Evolutionary conservation across 2,113 vertebrate species (phyloP).

Genomic region (Mobula hypostoma): DNA sequence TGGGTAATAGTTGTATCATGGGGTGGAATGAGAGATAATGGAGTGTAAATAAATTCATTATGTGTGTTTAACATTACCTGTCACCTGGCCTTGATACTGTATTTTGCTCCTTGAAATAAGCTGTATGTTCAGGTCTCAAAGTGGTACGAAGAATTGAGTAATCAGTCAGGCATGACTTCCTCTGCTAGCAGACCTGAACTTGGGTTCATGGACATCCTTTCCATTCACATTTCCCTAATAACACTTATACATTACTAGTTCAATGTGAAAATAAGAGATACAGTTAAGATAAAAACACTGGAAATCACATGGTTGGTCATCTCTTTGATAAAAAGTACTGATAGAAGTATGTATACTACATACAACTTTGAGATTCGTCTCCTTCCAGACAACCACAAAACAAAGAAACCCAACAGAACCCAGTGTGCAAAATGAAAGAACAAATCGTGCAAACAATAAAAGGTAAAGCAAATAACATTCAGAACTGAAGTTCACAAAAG

Average conservation of each 20-base stretch:
- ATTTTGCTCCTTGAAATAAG: neutral
- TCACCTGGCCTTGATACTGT: neutral
- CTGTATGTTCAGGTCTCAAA: neutral
- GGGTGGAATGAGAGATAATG: neutral
- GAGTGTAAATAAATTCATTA: no score
- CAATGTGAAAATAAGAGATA: neutral
- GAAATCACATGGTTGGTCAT: neutral
- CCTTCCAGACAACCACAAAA: no score
- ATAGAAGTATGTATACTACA: no score
- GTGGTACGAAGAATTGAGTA: neutral
- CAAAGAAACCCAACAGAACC: no score
- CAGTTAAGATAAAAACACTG: constrained; percentile 5
- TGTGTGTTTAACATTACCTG: neutral
- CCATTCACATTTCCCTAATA: neutral
- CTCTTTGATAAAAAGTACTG: neutral
- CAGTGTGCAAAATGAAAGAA: no score
- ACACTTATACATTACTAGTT: neutral
- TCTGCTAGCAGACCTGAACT: neutral
- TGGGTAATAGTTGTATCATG: neutral
- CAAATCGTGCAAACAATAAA: no score
- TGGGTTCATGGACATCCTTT: neutral
- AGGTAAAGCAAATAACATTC: no score
- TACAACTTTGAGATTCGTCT: no score
- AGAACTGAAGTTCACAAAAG: no score
- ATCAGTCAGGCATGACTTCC: neutral